Percentiles rank a stretch among this genome's conserved stretches.
Conservation (phyloP, 2,113 vertebrate species). For the Tretioscincus oriximinensis region DNA sequence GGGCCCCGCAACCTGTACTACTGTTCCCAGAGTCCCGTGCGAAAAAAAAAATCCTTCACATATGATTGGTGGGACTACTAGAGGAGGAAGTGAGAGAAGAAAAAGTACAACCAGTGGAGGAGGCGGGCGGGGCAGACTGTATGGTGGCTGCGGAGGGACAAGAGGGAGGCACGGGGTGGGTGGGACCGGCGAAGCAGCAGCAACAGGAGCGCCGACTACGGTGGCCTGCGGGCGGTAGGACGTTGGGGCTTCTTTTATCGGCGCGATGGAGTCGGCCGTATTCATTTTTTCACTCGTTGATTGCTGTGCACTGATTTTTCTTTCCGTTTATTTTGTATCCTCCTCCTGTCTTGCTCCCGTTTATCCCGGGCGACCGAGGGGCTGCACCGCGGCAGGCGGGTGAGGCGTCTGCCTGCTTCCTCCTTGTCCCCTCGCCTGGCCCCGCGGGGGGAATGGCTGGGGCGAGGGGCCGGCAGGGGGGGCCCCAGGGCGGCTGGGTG, state of each 20-base stretch:
- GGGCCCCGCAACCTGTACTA: background rate
- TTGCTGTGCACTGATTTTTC: conserved; percentile 93
- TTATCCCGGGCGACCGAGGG: too few species aligned
- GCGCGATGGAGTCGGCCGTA: conserved; percentile 88
- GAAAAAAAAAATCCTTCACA: too few species aligned
- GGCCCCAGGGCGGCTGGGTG: background rate
- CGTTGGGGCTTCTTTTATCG: background rate
- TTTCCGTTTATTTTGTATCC: conserved; percentile 98
- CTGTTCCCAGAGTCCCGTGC: conserved; percentile 1
- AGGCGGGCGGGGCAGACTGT: background rate
- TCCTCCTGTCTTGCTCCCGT: conserved; percentile 49
- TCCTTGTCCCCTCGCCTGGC: background rate
- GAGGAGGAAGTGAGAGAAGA: background rate
- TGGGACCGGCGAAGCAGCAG: too few species aligned
- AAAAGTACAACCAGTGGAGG: background rate
- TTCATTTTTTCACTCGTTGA: conserved; percentile 91
- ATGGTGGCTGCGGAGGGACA: background rate
- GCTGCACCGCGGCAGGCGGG: fast-evolving
- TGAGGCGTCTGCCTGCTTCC: background rate
- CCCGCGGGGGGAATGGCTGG: too few species aligned
- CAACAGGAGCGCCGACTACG: background rate
- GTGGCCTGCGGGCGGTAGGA: background rate
- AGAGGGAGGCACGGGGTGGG: background rate
- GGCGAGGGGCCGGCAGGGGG: fast-evolving
- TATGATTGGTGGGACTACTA: too few species aligned